These are phyloP conservation scores for Coracias cyanogaster DNA, from an alignment of 2,797 vertebrate genomes.

Conservation along the genomic window DNA sequence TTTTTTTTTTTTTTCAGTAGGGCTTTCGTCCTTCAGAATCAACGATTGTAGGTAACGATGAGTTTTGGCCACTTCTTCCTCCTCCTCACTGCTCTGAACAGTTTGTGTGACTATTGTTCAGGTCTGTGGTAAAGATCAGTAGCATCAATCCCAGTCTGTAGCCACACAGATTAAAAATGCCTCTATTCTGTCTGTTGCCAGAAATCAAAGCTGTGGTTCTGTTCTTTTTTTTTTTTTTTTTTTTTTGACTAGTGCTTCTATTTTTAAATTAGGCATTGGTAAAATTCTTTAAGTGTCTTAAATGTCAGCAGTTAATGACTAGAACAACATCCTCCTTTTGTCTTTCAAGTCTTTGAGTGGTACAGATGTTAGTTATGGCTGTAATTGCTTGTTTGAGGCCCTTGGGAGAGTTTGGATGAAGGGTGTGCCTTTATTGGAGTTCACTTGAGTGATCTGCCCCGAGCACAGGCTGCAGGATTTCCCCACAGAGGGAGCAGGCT, in stretches of 20 bases:
- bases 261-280: neutral
- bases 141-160: neutral
- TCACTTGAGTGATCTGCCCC: neutral
- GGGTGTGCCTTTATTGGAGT: neutral
- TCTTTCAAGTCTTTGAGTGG: neutral
- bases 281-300: neutral
- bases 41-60: fast-evolving
- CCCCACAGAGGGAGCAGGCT: slow-evolving; percentile 8
- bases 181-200: neutral
- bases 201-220: neutral
- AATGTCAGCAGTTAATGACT: neutral
- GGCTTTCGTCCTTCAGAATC: neutral
- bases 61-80: neutral
- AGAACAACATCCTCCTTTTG: slow-evolving; percentile 19
- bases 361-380: neutral
- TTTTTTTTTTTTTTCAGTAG: neutral
- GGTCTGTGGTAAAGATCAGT: neutral
- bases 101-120: neutral
- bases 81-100: neutral
- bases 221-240: neutral
- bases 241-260: neutral
- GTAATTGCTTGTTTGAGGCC: slow-evolving; percentile 23
- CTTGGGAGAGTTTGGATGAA: slow-evolving; percentile 30
- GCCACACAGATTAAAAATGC: neutral
- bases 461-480: neutral